phyloP scores from a whole-genome alignment of 2,113 vertebrate genomes.

The Rhinichthys klamathensis region DNA sequence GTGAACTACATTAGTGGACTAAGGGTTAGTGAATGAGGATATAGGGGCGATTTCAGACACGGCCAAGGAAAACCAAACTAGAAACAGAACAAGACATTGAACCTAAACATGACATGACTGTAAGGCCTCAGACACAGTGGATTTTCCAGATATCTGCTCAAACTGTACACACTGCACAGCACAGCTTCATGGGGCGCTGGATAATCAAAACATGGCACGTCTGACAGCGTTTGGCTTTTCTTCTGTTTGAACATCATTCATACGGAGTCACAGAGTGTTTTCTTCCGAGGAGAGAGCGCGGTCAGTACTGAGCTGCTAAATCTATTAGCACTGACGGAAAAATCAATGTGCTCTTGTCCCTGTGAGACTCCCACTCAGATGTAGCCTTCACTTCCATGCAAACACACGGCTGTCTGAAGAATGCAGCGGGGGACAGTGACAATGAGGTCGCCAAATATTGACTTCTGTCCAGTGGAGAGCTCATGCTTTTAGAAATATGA shows the following conservation, averaged over 20 bases:
- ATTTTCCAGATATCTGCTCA: background rate
- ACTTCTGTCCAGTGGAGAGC: slow-evolving; percentile 40
- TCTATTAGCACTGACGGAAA: slow-evolving; percentile 84
- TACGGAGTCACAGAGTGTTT: slow-evolving; percentile 23
- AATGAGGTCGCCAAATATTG: slow-evolving; percentile 58
- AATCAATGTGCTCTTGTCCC: slow-evolving; percentile 85
- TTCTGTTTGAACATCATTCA: slow-evolving; percentile 41
- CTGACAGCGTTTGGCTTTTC: slow-evolving; percentile 15
- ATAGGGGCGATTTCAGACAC: too few relatives aligned
- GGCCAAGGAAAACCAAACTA: too few relatives aligned
- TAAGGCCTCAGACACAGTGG: background rate
- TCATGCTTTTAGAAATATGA: slow-evolving; percentile 50
- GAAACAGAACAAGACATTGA: too few relatives aligned
- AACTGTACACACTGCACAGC: slow-evolving; percentile 18
- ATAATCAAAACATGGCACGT: slow-evolving; percentile 21
- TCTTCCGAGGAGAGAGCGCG: slow-evolving; percentile 45
- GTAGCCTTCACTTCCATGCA: slow-evolving; percentile 77
- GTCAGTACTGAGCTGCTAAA: slow-evolving; percentile 72
- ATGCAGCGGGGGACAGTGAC: slow-evolving; percentile 55
- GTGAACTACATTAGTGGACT: too few relatives aligned
- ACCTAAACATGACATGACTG: background rate
- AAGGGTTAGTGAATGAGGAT: too few relatives aligned
- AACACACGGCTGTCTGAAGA: slow-evolving; percentile 67
- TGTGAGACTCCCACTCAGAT: slow-evolving; percentile 77
- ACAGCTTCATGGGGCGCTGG: slow-evolving; percentile 18